phyloP scores from a whole-genome alignment of 2,888 invertebrate genomes.

The Neoscelio sp. region DNA sequence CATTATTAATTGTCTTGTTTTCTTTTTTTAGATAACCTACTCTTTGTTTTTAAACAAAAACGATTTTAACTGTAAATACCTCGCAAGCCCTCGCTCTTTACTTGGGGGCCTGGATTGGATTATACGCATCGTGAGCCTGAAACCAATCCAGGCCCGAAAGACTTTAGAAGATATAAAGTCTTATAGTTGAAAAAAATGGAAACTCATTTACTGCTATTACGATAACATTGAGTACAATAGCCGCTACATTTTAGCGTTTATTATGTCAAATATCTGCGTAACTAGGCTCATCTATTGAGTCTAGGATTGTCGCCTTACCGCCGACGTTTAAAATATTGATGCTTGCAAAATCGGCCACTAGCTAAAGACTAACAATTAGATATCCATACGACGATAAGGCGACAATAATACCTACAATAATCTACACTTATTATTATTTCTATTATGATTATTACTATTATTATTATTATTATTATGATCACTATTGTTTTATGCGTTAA shows the following conservation, averaged over 20 bases:
- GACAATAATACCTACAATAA: slow-evolving; percentile 36
- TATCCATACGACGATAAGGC: slow-evolving; percentile 26
- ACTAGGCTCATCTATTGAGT: slow-evolving; percentile 25
- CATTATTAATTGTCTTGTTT: slow-evolving; percentile 51
- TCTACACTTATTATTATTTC: slow-evolving; percentile 57
- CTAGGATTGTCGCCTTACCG: slow-evolving; percentile 49
- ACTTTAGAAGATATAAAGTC: no score
- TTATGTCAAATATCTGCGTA: slow-evolving; percentile 23
- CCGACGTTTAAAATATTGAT: neutral
- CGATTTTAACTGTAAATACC: slow-evolving; percentile 76
- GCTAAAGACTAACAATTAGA: slow-evolving; percentile 4
- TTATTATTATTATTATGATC: slow-evolving; percentile 69
- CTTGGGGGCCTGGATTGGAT: slow-evolving; percentile 60
- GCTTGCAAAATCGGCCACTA: neutral
- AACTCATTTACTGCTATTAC: slow-evolving; percentile 61
- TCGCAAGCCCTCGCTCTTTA: slow-evolving; percentile 70
- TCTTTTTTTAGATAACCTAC: slow-evolving; percentile 53
- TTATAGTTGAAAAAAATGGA: slow-evolving; percentile 21
- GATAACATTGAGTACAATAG: slow-evolving; percentile 60
- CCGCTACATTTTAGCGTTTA: slow-evolving; percentile 51
- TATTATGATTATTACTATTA: slow-evolving; percentile 57
- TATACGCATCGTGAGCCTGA: slow-evolving; percentile 57
- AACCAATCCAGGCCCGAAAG: slow-evolving; percentile 58
- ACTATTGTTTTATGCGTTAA: slow-evolving; percentile 76
- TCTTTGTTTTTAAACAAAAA: slow-evolving; percentile 54